Base-by-base conservation (phyloP, 30 jellyfish, hydroid and myxozoan species). In the Turritopsis rubra region DNA sequence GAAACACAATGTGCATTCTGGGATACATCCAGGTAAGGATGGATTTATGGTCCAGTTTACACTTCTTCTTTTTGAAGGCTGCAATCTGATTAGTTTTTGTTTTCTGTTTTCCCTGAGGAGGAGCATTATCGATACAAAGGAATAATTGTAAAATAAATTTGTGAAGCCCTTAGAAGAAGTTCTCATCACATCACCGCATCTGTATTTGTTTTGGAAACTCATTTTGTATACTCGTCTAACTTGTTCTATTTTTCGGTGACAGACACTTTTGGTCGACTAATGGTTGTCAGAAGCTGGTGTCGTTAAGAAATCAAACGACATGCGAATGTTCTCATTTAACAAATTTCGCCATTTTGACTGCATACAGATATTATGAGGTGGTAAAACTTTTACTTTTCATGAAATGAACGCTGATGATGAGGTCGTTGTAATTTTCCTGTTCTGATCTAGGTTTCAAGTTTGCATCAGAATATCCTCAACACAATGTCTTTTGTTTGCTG, bases 301-400 rank as follows among this genome's bases (percentile, higher is more conserved):
- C 60, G 60, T 41, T 41, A 41, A 41, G 60, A 41, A 41, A 41
- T 13, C 60, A 41, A 13, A 80, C 87, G 21, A 27, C 53, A 8
- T 80, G 87, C 52, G 52, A 23, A 80, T 80, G 87, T 80, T 53
- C 81, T 9, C 87, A 80, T 52, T 54, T 80, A 21, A 80, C 87
- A 19, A 80, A 80, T 80, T 80, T 80, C 65, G 87, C 87, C 1
- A 52, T 80, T 7, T 29, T 80, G 53, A 53, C 81, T 53, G 28
- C n/a, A 5, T 18, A 31, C 77, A 53, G 77, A 31, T 22, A 53
- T 9, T 80, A 31, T 80, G 65, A 74, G 52, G 82, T 74, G 23
- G 21, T 20, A 18, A 72, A 0, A 60, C 21, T 60, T 60, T 23
- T 1, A 72, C 21, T 19, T 72, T 72, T 0, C 30, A 72, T 25